Evolutionary conservation across 2,888 invertebrate genomes (phyloP), one percentile per base, ranked within the genome.

Genomic region (Onchidella celtica): DNA sequence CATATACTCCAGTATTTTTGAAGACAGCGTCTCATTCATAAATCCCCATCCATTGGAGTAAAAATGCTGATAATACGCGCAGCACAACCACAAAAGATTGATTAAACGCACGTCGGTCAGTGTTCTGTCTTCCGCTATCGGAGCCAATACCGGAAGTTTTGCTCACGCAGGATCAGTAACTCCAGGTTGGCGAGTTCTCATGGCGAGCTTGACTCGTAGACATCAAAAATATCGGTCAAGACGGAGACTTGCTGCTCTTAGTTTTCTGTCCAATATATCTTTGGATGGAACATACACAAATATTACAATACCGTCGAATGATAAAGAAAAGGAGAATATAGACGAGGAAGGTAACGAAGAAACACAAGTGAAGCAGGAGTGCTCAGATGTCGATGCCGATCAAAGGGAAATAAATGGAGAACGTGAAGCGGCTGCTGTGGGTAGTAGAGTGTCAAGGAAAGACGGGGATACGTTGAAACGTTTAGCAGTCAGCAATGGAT

Each of bases 201-300:
- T 84, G 82, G 84, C 82, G 66, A 76, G 76, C 74, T 65, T 82
- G 38, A 38, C 70, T 21, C 76, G 82, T 83, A 88, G 86, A 68
- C 86, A 87, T 61, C 87, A 88, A 76, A 90, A 90, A 85, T 85
- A 89, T 77, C 88, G 89, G 78, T 91, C 91, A 29, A 84, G 91
- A 75, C 85, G 92, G 85, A 89, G 92, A 93, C 95, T 97, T 90
- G 97, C 98, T 92, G 98, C 98, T 88, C 95, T 98, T 91, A 97
- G 97, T 92, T 99, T 98, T 95, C 95, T 99, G 89, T 96, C 97
- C 78, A 98, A 98, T 94, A 98, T 99, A 93, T 97, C 98, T 85
- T 95, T 98, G 85, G 98, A 98, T 95, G 98, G 98, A 87, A 96
- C 96, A 89, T 96, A 96, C 93, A 95, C 89, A 29, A 93, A 93